phyloP scores from a whole-genome alignment of 2,113 vertebrate genomes.

The Perognathus longimembris region DNA sequence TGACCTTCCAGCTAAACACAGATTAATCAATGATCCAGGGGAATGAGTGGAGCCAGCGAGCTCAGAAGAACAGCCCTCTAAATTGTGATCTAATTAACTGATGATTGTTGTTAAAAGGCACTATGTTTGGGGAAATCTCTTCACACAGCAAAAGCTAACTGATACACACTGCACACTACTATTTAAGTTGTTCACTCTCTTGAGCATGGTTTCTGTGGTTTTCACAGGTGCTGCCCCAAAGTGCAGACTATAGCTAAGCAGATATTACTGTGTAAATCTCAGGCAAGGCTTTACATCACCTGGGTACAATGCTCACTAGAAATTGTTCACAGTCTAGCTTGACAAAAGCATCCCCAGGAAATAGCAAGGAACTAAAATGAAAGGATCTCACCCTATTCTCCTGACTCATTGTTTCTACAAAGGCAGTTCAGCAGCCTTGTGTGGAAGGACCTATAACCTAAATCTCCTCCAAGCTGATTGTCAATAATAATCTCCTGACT shows the following conservation, averaged over 20 bases:
- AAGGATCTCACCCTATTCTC: slow-evolving; percentile 33
- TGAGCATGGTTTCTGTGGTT: background rate
- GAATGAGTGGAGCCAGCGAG: background rate
- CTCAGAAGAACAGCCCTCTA: background rate
- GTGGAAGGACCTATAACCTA: slow-evolving; percentile 51
- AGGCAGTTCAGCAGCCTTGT: slow-evolving; percentile 39
- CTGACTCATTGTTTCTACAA: slow-evolving; percentile 52
- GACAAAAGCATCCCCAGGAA: slow-evolving; percentile 20
- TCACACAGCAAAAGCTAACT: slow-evolving; percentile 18
- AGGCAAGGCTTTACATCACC: background rate
- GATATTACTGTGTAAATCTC: background rate
- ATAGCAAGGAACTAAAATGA: background rate
- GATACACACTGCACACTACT: background rate
- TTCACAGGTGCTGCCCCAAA: slow-evolving; percentile 10
- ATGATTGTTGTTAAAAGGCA: slow-evolving; percentile 3
- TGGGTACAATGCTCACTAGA: background rate
- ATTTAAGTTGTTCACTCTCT: background rate
- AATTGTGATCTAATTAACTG: background rate
- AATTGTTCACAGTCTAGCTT: background rate
- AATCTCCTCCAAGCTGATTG: slow-evolving; percentile 67
- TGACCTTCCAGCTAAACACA: slow-evolving; percentile 14
- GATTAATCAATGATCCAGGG: background rate
- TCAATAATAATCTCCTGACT: slow-evolving; percentile 71
- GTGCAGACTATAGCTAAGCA: background rate
- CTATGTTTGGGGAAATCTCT: background rate